Evolutionary conservation across 2,797 vertebrate species (phyloP), one percentile per base, ranked within the genome.

Genomic region (Lycodopsis pacificus): DNA sequence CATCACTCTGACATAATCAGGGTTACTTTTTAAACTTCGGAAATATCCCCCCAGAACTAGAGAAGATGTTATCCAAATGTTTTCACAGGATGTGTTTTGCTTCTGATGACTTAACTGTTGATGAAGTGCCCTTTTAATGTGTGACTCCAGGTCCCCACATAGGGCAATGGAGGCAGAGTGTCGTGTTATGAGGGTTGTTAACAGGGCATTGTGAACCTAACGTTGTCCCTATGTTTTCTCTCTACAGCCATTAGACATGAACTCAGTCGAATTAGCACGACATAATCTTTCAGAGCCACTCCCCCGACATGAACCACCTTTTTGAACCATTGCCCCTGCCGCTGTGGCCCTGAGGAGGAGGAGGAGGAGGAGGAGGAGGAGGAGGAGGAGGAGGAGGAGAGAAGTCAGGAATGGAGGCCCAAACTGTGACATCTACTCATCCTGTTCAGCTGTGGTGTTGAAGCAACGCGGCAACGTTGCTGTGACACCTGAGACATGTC

Each of bases 251-350:
- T 99, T 96, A 97, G 98, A 97, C 96, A 99, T 94, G 98, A 99
- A 96, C 95, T 99, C 93, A 98, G 97, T 91, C 96, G 98, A 92
- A 95, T 98, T 94, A 99, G 98, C 95, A 98, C 97, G 85, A 98
- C 98, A 93, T 99, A 98, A 96, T 95, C 92, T 90, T 83, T 86
- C 88, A 91, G 92, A 92, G 88, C 71, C 36, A 25, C 88, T 78
- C 80, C 67, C 49, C 65, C 38, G 10, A 79, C 54, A 65, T 67
- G 76, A 88, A 73, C 82, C 89, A 88, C 76, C 89, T 86, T 85
- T 87, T 86, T 54, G 58, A 88, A 88, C 85, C 89, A 74, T 75
- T 63, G 77, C 86, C 86, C 89, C 81, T 90, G 87, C 91, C 89
- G 89, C 94, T 90, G 94, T 84, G 92, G 92, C 93, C 80, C 88